Base-by-base conservation (phyloP, 2,113 vertebrate genomes). In the Camelus bactrianus region DNA sequence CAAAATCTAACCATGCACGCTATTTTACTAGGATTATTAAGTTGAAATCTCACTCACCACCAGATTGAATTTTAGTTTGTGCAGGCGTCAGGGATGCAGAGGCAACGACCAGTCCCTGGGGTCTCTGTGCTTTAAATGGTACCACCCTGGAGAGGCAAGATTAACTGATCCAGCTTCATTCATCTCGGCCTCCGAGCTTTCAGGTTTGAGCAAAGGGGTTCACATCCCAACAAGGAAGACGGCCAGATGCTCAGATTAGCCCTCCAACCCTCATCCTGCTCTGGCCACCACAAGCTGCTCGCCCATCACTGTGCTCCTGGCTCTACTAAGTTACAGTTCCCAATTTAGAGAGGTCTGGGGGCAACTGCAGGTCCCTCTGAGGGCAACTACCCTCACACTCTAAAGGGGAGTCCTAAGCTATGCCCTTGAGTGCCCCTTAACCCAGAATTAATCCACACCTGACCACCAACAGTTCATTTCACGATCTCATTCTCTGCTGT, bases 401-500 rank as follows among this genome's bases (percentile, higher is more conserved):
- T 26, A 22, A 67, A 94, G 50, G 20, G 4, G 84, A 64, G 62
- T 81, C 80, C 58, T 22, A 52, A 52, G 8, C 26, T 65, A 17
- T 24, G 24, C 48, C 65, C 32, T 3, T 1, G 0, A 20, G 3
- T 3, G 8, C 54, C n/a, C n/a, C 95, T 46, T 62, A 48, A 32
- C 35, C n/a, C 42, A 24, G 30, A 62, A 35, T 65, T 82, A 52
- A 62, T 35, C 35, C 46, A 91, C 8, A 85, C 83, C 86, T 95
- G 52, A 91, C 65, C 2, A 0, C 50, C 65, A n/a, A 77, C 72
- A 52, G 58, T 73, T 82, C 80, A 84, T 67, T 35, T 79, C 70
- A 92, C 69, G 62, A 90, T 79, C 76, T 93, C 60, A 20, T 82
- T 80, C 90, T 89, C 54, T 32, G 76, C 62, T 7, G 69, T 48